Percentiles rank a stretch among this genome's conserved stretches.
phyloP scores from a whole-genome alignment of 2,797 vertebrate species.

The Cottoperca gobio region DNA sequence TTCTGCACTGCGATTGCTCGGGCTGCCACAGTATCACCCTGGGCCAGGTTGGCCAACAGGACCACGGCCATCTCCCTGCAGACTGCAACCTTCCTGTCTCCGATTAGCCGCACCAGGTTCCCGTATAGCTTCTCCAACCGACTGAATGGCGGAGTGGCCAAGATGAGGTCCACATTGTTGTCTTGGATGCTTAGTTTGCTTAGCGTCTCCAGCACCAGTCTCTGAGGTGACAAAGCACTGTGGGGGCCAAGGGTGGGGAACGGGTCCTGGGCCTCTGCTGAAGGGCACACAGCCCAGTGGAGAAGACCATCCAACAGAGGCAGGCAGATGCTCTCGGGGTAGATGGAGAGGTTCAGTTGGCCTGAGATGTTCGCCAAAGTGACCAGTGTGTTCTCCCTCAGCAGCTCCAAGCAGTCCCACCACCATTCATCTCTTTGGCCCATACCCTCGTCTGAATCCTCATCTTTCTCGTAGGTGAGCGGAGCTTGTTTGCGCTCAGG shows the following conservation, averaged over 20 bases:
- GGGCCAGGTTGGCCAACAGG: constrained; percentile 97
- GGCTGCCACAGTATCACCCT: constrained; percentile 95
- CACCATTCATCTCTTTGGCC: constrained; percentile 98
- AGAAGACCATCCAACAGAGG: constrained; percentile 98
- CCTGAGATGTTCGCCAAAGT: constrained; percentile 98
- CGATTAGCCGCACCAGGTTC: constrained; percentile 96
- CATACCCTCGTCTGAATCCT: constrained; percentile 94
- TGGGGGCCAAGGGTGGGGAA: constrained; percentile 95
- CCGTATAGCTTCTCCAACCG: constrained; percentile 97
- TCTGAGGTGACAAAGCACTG: constrained; percentile 96
- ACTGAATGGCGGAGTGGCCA: constrained; percentile 96
- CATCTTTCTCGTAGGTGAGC: constrained; percentile 97
- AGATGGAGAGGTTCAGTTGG: constrained; percentile 96
- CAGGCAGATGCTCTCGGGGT: constrained; percentile 98
- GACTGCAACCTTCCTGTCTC: constrained; percentile 97
- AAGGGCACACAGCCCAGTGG: constrained; percentile 98
- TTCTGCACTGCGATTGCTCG: constrained; percentile 96
- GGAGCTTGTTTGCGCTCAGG: constrained; percentile 97
- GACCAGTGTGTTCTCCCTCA: constrained; percentile 97
- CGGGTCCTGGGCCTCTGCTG: constrained; percentile 98
- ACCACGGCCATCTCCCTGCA: constrained; percentile 99
- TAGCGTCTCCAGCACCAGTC: constrained; percentile 98
- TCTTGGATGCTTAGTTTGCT: constrained; percentile 99
- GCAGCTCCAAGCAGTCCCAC: constrained; percentile 99
- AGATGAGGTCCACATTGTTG: constrained; percentile 99